Conservation (phyloP, 2,797 vertebrate genomes). For the Sebastes vulpes region DNA sequence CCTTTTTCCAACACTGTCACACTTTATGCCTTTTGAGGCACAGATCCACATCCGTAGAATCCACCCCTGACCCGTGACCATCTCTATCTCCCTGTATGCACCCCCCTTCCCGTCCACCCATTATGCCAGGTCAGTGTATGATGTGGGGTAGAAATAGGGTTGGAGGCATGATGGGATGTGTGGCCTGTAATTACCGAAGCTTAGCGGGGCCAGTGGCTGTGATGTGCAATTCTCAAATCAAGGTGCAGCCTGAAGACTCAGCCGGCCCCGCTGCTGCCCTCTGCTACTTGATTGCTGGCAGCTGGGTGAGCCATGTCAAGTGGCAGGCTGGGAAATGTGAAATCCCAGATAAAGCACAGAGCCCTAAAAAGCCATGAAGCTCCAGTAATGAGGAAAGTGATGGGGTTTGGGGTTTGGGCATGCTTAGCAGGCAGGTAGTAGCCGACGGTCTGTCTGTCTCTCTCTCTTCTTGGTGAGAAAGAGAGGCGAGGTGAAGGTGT, state of each 20-base stretch:
- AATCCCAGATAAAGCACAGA: conserved; percentile 86
- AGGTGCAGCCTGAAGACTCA: conserved; percentile 74
- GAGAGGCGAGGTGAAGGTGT: conserved; percentile 64
- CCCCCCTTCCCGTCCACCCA: conserved; percentile 41
- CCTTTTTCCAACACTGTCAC: conserved; percentile 43
- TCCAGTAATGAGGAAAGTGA: conserved; percentile 85
- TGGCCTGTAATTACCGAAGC: conserved; percentile 83
- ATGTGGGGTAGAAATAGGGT: conserved; percentile 56
- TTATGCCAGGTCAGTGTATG: conserved; percentile 77
- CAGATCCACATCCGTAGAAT: conserved; percentile 58
- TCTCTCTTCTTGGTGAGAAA: conserved; percentile 43
- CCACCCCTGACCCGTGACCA: conserved; percentile 58
- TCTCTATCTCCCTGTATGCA: conserved; percentile 33
- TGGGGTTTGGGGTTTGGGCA: conserved; percentile 75
- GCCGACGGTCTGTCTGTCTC: conserved; percentile 36
- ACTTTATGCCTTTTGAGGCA: conserved; percentile 47
- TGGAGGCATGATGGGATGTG: conserved; percentile 61
- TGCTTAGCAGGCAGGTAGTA: conserved; percentile 68
- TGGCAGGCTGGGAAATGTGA: conserved; percentile 82
- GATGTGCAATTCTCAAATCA: conserved; percentile 82
- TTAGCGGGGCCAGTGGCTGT: conserved; percentile 76
- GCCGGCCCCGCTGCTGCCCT: conserved; percentile 59
- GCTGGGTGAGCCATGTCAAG: conserved; percentile 82
- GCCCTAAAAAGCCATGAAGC: conserved; percentile 83
- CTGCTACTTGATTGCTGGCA: conserved; percentile 79